phyloP scores from a whole-genome alignment of 2,888 invertebrate genomes.

The Netelia virgata region DNA sequence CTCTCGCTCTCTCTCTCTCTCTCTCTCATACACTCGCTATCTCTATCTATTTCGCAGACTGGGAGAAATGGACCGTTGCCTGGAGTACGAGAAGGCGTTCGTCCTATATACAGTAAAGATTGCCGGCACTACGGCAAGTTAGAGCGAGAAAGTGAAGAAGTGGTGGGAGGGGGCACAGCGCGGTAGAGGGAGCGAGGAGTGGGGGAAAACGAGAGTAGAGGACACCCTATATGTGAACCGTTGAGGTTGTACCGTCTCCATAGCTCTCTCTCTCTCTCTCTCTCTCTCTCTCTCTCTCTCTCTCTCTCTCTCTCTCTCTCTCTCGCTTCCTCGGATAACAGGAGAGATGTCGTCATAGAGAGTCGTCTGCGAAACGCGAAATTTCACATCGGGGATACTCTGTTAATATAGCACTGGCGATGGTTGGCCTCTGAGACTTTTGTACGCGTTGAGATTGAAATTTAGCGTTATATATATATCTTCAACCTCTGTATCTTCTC shows the following conservation, averaged over 20 bases:
- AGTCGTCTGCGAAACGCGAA: slow-evolving; percentile 54
- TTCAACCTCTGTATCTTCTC: slow-evolving; percentile 19
- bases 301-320: too few species aligned
- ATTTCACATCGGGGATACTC: slow-evolving; percentile 35
- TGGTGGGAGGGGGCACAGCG: not conserved
- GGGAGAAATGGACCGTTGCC: slow-evolving; percentile 64
- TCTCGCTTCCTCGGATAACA: slow-evolving; percentile 63
- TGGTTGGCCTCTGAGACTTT: slow-evolving; percentile 65
- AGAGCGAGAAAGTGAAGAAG: slow-evolving; percentile 28
- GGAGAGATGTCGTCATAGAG: slow-evolving; percentile 58
- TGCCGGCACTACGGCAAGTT: not conserved
- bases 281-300: slow-evolving; percentile 39
- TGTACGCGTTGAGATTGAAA: slow-evolving; percentile 80
- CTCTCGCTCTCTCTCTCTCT: slow-evolving; percentile 24
- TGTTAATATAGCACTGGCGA: not conserved
- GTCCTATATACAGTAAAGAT: slow-evolving; percentile 41
- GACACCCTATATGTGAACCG: slow-evolving; percentile 30
- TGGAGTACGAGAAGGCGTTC: slow-evolving; percentile 56
- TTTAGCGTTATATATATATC: slow-evolving; percentile 80
- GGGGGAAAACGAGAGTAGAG: slow-evolving; percentile 12
- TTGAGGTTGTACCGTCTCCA: slow-evolving; percentile 33
- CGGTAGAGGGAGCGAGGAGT: slow-evolving; percentile 1
- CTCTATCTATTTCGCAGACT: slow-evolving; percentile 58
- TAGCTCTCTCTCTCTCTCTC: slow-evolving; percentile 42
- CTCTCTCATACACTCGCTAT: slow-evolving; percentile 24